These are phyloP conservation scores for Invenusta paracnida DNA, from an alignment of 2,888 invertebrate species.

Conservation along the genomic window DNA sequence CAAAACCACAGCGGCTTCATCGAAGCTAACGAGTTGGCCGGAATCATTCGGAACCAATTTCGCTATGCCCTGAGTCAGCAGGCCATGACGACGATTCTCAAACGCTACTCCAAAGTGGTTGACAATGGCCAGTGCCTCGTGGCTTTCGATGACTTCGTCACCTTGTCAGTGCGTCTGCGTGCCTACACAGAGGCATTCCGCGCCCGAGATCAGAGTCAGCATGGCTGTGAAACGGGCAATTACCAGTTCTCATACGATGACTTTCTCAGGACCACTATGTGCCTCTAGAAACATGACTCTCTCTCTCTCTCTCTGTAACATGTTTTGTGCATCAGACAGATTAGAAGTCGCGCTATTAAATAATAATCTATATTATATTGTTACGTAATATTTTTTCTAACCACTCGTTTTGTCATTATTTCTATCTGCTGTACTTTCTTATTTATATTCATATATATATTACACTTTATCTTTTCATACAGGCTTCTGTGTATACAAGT, in stretches of 20 bases:
- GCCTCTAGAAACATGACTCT: constrained; percentile 48
- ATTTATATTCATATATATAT: no score
- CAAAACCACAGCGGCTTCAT: constrained; percentile 51
- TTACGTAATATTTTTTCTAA: no score
- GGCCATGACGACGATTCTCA: constrained; percentile 50
- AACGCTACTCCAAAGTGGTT: constrained; percentile 53
- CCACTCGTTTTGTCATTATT: no score
- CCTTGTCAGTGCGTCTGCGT: constrained; percentile 50
- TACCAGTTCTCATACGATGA: constrained; percentile 53
- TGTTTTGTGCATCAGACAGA: no score
- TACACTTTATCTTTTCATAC: no score
- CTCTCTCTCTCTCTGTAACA: no score
- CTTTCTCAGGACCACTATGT: constrained; percentile 51
- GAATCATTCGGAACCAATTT: constrained; percentile 50
- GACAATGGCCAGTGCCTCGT: constrained; percentile 49
- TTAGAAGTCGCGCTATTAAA: no score
- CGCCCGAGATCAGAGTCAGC: constrained; percentile 49
- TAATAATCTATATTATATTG: no score
- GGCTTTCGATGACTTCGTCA: constrained; percentile 55
- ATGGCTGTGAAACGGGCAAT: constrained; percentile 51
- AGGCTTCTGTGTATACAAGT: no score
- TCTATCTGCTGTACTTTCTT: no score
- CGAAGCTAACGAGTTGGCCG: constrained; percentile 51
- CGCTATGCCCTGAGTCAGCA: constrained; percentile 50
- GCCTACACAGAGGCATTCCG: constrained; percentile 55